A percentile compares a stretch with the other conserved stretches of the same genome.
phyloP scores from a whole-genome alignment of 1,140 invertebrate genomes.

The Bilobella aurantiaca region DNA sequence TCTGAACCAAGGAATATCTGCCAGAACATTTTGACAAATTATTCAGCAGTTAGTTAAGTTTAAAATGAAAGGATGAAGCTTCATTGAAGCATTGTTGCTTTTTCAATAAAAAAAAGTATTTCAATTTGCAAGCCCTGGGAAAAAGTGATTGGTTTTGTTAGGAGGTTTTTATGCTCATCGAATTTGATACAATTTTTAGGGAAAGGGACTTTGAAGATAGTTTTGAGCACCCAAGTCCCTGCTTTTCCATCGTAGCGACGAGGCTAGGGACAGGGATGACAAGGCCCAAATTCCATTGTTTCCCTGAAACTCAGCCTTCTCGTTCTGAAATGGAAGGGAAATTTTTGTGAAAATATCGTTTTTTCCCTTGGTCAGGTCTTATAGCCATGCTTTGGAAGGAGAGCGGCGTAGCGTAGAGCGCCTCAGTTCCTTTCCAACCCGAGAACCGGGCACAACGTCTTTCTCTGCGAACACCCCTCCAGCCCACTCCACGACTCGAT shows the following conservation, averaged over 20 bases:
- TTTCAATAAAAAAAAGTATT: no score
- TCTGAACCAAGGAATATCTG: no score
- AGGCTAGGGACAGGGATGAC: neutral
- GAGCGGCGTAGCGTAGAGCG: neutral
- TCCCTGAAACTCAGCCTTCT: constrained; percentile 1
- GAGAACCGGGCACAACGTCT: constrained; percentile 4
- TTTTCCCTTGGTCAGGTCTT: neutral
- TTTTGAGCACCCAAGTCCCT: neutral
- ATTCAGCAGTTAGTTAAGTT: no score
- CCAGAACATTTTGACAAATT: no score
- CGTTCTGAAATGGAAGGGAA: neutral
- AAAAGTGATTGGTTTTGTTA: no score
- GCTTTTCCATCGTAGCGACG: neutral
- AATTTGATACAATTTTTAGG: neutral
- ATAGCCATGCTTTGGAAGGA: neutral
- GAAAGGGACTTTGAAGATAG: neutral
- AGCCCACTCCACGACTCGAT: neutral
- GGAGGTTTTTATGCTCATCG: neutral
- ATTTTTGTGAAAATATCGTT: neutral
- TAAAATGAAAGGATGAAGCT: no score
- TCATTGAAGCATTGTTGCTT: no score
- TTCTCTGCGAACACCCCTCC: no score
- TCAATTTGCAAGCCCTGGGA: no score
- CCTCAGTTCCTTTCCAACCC: constrained; percentile 4
- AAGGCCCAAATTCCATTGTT: neutral